These are phyloP conservation scores for Cheilosia scutellata DNA, from an alignment of 2,888 invertebrate genomes.

Conservation along the genomic window DNA sequence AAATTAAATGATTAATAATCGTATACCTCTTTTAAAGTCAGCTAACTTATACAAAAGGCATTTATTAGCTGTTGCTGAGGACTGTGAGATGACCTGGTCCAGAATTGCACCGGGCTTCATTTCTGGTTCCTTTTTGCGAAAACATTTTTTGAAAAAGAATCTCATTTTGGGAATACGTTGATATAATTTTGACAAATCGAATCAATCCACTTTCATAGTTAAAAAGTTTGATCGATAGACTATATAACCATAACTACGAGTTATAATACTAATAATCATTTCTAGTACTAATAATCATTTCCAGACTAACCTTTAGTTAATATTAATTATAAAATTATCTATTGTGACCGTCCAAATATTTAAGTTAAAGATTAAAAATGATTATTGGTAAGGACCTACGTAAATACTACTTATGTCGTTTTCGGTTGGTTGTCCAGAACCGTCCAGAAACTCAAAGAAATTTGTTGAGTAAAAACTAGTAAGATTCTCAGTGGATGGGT, in stretches of 20 bases:
- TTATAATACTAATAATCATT: no score
- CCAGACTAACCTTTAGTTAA: no score
- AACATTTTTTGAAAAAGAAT: conserved; percentile 82
- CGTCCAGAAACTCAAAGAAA: no score
- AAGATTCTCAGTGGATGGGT: no score
- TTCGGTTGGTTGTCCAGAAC: no score
- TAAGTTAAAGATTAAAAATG: no score
- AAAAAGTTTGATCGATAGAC: conserved; percentile 32
- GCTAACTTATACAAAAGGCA: conserved; percentile 94
- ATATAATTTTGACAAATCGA: neutral
- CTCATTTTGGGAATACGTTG: conserved; percentile 77
- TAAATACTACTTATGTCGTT: no score
- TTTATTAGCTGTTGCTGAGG: conserved; percentile 91
- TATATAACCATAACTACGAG: conserved; percentile 14
- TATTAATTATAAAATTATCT: no score
- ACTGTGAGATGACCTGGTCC: conserved; percentile 95
- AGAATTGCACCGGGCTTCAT: conserved; percentile 90
- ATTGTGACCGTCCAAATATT: no score
- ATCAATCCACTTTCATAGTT: neutral
- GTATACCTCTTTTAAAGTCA: conserved; percentile 92
- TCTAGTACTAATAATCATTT: no score
- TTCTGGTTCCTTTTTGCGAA: conserved; percentile 83
- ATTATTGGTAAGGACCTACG: no score
- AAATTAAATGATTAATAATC: neutral
- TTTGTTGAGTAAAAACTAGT: no score